Percentiles rank a stretch among this genome's conserved stretches.
These are phyloP conservation scores for Gonioctena quinquepunctata DNA, from an alignment of 1,140 invertebrate genomes.

Conservation along the genomic window DNA sequence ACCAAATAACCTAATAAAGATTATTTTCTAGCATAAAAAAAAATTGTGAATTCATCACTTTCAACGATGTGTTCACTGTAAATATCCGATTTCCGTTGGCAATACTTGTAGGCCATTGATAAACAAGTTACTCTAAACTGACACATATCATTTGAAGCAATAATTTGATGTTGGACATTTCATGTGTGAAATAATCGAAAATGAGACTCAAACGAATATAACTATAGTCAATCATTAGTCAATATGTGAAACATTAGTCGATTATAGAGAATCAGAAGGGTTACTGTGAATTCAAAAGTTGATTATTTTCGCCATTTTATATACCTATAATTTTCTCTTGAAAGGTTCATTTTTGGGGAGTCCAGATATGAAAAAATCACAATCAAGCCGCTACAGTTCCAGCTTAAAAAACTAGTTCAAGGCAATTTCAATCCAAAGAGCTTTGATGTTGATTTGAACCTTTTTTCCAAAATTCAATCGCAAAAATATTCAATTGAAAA, in stretches of 20 bases:
- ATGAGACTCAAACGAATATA: not conserved
- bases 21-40: no score
- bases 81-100: no score
- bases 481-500: no score
- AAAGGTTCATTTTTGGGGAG: not conserved
- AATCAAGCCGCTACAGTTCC: no score
- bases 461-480: no score
- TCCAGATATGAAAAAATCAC: not conserved
- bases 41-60: not conserved
- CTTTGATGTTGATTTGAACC: no score
- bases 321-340: no score
- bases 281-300: not conserved
- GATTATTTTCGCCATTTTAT: not conserved
- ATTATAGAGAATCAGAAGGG: not conserved
- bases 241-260: not conserved
- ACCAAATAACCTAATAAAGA: not conserved
- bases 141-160: conserved; percentile 9
- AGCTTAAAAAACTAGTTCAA: no score
- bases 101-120: no score
- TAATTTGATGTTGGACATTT: not conserved
- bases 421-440: no score
- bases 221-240: not conserved
- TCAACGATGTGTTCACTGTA: no score
- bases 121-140: no score
- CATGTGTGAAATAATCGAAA: not conserved